These are phyloP conservation scores for Lasioglossum marginatum DNA, from an alignment of 2,888 invertebrate genomes.

Conservation along the genomic window DNA sequence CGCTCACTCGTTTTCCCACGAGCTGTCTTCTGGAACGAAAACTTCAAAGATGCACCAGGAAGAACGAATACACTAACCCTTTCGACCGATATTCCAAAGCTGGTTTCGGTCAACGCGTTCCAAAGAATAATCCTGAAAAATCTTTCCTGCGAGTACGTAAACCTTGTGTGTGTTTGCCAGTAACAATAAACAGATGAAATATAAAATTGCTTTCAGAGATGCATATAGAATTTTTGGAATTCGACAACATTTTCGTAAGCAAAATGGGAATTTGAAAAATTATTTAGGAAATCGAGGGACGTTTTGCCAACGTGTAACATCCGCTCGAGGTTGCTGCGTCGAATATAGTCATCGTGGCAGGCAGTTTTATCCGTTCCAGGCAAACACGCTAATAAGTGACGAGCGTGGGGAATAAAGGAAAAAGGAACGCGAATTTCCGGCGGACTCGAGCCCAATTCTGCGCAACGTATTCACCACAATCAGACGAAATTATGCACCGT, in stretches of 20 bases:
- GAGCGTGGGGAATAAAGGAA: constrained; percentile 21
- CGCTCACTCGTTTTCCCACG: constrained; percentile 67
- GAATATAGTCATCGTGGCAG: background rate
- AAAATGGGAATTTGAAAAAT: too few species aligned
- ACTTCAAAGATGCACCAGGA: constrained; percentile 41
- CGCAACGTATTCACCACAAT: constrained; percentile 52
- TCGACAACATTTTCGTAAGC: too few species aligned
- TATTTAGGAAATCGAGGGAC: too few species aligned
- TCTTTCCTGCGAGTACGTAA: background rate
- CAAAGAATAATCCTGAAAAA: background rate
- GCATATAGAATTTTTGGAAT: background rate
- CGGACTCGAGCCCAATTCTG: constrained; percentile 35
- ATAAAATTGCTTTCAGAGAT: background rate
- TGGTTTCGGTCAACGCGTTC: background rate
- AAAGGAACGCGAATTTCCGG: constrained; percentile 57
- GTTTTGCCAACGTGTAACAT: background rate
- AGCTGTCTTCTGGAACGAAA: constrained; percentile 42
- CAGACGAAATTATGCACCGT: constrained; percentile 56
- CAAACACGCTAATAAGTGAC: constrained; percentile 43
- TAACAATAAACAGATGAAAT: background rate
- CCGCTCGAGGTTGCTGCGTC: background rate
- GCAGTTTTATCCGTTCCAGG: constrained; percentile 4
- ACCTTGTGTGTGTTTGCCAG: too few species aligned
- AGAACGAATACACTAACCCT: constrained; percentile 35
- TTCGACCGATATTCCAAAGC: background rate